Evolutionary conservation across 23 tunicate genomes (phyloP).

Genomic region (Botrylloides violaceus): DNA sequence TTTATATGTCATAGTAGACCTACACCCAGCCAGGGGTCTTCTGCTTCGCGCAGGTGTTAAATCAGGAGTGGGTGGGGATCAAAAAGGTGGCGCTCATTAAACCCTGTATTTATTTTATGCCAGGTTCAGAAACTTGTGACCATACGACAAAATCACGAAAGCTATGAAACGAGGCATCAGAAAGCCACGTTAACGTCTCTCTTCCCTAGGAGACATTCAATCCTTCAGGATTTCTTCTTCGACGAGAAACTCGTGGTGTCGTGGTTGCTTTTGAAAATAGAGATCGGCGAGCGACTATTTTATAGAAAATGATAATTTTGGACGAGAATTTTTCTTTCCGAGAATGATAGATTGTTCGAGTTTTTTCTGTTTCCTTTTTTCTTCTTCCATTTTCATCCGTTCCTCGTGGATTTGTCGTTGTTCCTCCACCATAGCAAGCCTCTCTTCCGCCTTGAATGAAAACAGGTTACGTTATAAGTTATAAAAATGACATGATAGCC

Average conservation of each 20-base stretch:
- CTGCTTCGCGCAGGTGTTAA: too few relatives aligned
- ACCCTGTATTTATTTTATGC: too few relatives aligned
- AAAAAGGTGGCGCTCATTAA: too few relatives aligned
- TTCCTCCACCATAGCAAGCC: conserved; percentile 82
- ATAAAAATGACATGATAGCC: too few relatives aligned
- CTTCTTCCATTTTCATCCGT: conserved; percentile 84
- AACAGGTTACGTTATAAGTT: background rate
- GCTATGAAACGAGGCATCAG: too few relatives aligned
- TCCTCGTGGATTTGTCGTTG: conserved; percentile 87
- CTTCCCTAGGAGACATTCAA: too few relatives aligned
- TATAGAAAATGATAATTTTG: conserved; percentile 70
- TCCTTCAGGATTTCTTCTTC: background rate
- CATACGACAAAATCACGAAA: too few relatives aligned
- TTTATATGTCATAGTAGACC: too few relatives aligned
- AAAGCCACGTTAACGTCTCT: too few relatives aligned
- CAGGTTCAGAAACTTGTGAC: too few relatives aligned
- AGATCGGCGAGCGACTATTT: conserved; percentile 16
- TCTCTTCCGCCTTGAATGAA: conserved; percentile 58
- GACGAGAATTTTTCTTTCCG: conserved; percentile 89
- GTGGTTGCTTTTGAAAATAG: background rate
- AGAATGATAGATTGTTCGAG: conserved; percentile 71
- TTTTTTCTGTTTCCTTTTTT: conserved; percentile 46
- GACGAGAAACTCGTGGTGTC: background rate
- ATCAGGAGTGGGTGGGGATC: too few relatives aligned
- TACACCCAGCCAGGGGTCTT: too few relatives aligned